Conservation (phyloP, 1,140 invertebrate species). For the Orius laevigatus region DNA sequence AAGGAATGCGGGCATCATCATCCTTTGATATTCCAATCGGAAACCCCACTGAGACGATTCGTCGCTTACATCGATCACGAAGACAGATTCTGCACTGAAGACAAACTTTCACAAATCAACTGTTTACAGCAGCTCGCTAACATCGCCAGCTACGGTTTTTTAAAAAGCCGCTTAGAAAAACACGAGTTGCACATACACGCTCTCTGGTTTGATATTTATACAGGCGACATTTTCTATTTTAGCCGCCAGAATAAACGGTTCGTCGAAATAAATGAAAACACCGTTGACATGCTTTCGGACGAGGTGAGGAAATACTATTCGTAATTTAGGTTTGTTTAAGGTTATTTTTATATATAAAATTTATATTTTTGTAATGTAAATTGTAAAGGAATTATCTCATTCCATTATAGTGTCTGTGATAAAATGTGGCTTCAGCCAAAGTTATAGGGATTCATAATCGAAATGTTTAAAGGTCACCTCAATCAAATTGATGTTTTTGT, state of each 20-base stretch:
- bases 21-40: slow-evolving; percentile 69
- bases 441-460: too few relatives aligned
- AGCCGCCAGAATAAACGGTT: slow-evolving; percentile 68
- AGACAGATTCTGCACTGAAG: slow-evolving; percentile 70
- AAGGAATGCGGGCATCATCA: slow-evolving; percentile 41
- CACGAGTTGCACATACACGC: slow-evolving; percentile 81
- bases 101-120: slow-evolving; percentile 90
- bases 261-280: slow-evolving; percentile 67
- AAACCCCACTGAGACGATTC: slow-evolving; percentile 71
- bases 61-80: slow-evolving; percentile 89
- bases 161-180: slow-evolving; percentile 62
- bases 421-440: too few relatives aligned
- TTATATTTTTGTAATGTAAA: too few relatives aligned
- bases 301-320: slow-evolving; percentile 71
- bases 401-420: too few relatives aligned
- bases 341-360: too few relatives aligned
- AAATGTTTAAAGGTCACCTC: too few relatives aligned
- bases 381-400: too few relatives aligned
- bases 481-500: too few relatives aligned
- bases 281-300: slow-evolving; percentile 49
- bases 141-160: slow-evolving; percentile 83
- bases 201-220: slow-evolving; percentile 94
- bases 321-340: slow-evolving; percentile 25
- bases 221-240: slow-evolving; percentile 88
- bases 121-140: slow-evolving; percentile 88